Evolutionary conservation across 2,797 vertebrate genomes (phyloP).

Genomic region (Poecile montanus): DNA sequence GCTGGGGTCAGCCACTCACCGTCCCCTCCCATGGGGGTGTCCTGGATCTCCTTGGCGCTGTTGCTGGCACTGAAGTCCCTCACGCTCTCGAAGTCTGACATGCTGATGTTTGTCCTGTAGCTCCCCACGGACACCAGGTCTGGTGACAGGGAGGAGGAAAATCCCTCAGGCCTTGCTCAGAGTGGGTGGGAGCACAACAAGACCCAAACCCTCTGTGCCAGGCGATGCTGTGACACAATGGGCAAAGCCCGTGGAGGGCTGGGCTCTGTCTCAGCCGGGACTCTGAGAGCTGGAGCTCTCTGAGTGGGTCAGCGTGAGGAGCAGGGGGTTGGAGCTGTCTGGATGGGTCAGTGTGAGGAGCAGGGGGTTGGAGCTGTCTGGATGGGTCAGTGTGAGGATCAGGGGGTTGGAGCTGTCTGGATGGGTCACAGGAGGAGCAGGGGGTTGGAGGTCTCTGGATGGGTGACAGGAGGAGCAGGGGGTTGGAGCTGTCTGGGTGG

Average conservation of each 20-base stretch:
- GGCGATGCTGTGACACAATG: accelerated
- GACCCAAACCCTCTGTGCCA: accelerated
- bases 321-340: too few relatives aligned
- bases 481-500: too few relatives aligned
- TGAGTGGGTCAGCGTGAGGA: too few relatives aligned
- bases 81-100: slow-evolving; percentile 74
- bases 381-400: too few relatives aligned
- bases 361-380: too few relatives aligned
- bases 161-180: accelerated
- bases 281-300: accelerated
- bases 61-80: slow-evolving; percentile 61
- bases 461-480: too few relatives aligned
- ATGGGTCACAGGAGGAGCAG: too few relatives aligned
- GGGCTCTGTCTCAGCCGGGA: background rate
- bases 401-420: too few relatives aligned
- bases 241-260: accelerated
- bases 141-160: background rate
- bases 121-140: slow-evolving; percentile 79
- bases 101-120: slow-evolving; percentile 80
- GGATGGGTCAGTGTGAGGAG: too few relatives aligned
- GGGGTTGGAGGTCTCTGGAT: too few relatives aligned
- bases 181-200: accelerated
- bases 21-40: slow-evolving; percentile 49
- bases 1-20: slow-evolving; percentile 35
- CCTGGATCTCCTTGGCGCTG: slow-evolving; percentile 29